Base-by-base conservation (phyloP, 2,888 invertebrate species). In the Ormyrus labotus region DNA sequence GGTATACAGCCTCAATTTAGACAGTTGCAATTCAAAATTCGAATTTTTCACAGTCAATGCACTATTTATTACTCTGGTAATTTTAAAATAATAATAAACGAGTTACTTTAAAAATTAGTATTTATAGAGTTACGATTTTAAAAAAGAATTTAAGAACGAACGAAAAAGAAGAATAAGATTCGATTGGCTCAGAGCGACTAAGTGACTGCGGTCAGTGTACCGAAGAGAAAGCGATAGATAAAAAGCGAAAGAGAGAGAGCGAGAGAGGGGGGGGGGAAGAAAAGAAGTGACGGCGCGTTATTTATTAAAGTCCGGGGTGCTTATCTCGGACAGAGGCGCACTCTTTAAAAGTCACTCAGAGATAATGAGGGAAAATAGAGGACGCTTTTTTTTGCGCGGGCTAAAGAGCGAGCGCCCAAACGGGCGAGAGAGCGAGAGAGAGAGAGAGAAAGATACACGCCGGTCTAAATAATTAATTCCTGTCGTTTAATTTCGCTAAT, bases 291-390 rank as follows among this genome's bases (percentile, higher is more conserved):
- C 19, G 19, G 60, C 50, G 48, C 65, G 74, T 78, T 81, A 81
- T 81, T 81, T 81, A 81, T 81, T 74, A 81, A 81, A 81, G 78
- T 78, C 61, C 47, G 11, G 55, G 45, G 51, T 51, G 74, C 78
- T 78, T 81, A 81, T 81, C 81, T 78, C 61, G 55, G 61, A 19
- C 51, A 45, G 11, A 58, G 10, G 50, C 61, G 53, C 47, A 60
- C 78, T 78, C 78, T 81, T 81, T 78, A 78, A 81, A 81, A 81
- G 74, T 81, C 78, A 75, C 78, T 81, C 71, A 53, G 78, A 78
- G 78, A 78, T 81, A 81, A 81, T 81, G 81, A 75, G 74, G 47
- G 65, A 74, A 78, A 81, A 81, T 78, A 65, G 65, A 74, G 71
- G 72, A 67, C 50, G 9, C 57, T 80, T 76, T 77, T 76, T 77